These are phyloP conservation scores for Telmatherina bonti DNA, from an alignment of 2,797 vertebrate species.

Conservation along the genomic window DNA sequence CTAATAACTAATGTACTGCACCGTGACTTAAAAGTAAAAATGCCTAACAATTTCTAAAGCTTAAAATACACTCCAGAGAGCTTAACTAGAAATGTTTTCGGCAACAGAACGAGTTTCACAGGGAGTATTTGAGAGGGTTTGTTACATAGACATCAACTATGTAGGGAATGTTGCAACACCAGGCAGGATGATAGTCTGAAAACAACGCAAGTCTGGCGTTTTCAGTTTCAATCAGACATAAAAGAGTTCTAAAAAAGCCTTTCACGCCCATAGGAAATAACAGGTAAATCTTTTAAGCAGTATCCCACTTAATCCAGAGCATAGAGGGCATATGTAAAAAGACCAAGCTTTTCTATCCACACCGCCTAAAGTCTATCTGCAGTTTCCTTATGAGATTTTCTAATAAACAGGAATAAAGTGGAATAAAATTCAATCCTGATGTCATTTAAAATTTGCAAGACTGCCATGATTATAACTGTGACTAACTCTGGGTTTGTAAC, in stretches of 20 bases:
- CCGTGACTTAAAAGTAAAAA: slow-evolving; percentile 24
- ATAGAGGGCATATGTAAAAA: slow-evolving; percentile 13
- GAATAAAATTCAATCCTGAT: slow-evolving; percentile 16
- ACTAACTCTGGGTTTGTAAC: neutral
- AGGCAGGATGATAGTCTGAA: slow-evolving; percentile 6
- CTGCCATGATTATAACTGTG: too few species aligned
- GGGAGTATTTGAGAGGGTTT: neutral
- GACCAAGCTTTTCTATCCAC: slow-evolving; percentile 7
- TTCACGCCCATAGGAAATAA: slow-evolving; percentile 7
- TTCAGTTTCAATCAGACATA: slow-evolving; percentile 10
- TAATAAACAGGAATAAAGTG: slow-evolving; percentile 13
- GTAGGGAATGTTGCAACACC: slow-evolving; percentile 1
- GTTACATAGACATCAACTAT: slow-evolving; percentile 11
- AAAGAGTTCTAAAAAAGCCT: neutral
- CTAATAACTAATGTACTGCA: slow-evolving; percentile 27
- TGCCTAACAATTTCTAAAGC: slow-evolving; percentile 8
- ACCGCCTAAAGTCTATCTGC: slow-evolving; percentile 6
- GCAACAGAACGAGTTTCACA: slow-evolving; percentile 41
- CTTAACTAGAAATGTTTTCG: slow-evolving; percentile 7
- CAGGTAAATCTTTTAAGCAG: slow-evolving; percentile 32
- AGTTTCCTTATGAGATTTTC: slow-evolving; percentile 18
- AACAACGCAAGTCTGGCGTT: slow-evolving; percentile 14
- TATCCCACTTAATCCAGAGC: slow-evolving; percentile 26
- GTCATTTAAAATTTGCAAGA: neutral
- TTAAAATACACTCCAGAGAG: slow-evolving; percentile 23